Percentiles rank a stretch among this genome's conserved stretches.
phyloP scores from a whole-genome alignment of 1,140 invertebrate species.

The Euborellia annulipes region DNA sequence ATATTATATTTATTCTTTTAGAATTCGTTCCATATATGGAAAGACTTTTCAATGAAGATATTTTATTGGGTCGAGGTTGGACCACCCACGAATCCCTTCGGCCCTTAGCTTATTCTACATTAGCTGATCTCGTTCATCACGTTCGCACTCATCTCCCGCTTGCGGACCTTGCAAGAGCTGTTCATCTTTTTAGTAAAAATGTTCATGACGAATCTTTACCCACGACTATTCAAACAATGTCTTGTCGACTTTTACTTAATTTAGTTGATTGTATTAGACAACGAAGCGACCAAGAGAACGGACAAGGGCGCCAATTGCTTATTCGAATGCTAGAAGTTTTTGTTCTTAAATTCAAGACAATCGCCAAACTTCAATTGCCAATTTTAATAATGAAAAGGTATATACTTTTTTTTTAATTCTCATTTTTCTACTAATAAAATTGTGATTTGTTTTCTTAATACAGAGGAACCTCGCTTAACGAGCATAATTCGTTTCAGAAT shows the following conservation, averaged over 20 bases:
- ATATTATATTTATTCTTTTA: slow-evolving; percentile 19
- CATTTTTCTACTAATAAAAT: no score
- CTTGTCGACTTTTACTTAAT: slow-evolving; percentile 85
- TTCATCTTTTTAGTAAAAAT: slow-evolving; percentile 90
- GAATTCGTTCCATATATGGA: slow-evolving; percentile 90
- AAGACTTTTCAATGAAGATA: slow-evolving; percentile 82
- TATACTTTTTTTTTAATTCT: no score
- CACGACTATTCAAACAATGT: slow-evolving; percentile 87
- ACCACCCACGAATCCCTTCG: slow-evolving; percentile 83
- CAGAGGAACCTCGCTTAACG: no score
- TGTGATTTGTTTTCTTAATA: no score
- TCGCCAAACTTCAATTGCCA: slow-evolving; percentile 83
- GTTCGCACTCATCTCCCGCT: slow-evolving; percentile 73
- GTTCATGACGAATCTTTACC: slow-evolving; percentile 89
- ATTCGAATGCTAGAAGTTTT: slow-evolving; percentile 88
- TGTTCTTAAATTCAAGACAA: slow-evolving; percentile 89
- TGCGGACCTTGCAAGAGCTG: slow-evolving; percentile 69
- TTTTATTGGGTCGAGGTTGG: slow-evolving; percentile 82
- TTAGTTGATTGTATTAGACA: slow-evolving; percentile 83
- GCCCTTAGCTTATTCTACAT: slow-evolving; percentile 82
- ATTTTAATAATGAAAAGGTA: slow-evolving; percentile 70
- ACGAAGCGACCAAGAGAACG: slow-evolving; percentile 63
- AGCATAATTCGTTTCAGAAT: no score
- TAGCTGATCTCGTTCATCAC: slow-evolving; percentile 95
- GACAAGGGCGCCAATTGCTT: slow-evolving; percentile 54